These are phyloP conservation scores for Lagocephalus sceleratus DNA, from an alignment of 2,797 vertebrate genomes.

Conservation along the genomic window DNA sequence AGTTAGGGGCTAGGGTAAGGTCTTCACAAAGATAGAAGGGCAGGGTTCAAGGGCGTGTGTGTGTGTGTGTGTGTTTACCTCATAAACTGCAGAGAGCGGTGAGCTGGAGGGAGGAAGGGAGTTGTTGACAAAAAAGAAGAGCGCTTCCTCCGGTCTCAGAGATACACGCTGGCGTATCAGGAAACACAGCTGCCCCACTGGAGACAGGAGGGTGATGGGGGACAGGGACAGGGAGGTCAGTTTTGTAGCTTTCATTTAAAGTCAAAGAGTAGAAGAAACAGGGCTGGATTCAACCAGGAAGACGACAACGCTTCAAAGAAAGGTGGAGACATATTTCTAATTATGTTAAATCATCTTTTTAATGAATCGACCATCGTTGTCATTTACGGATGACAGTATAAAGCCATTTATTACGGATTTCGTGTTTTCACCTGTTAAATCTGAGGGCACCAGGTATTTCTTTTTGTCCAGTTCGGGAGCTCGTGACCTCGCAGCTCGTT, in stretches of 20 bases:
- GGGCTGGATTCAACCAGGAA: too few relatives aligned
- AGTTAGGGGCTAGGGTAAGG: too few relatives aligned
- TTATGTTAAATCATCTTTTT: too few relatives aligned
- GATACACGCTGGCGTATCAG: slow-evolving; percentile 95
- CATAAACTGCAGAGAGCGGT: slow-evolving; percentile 92
- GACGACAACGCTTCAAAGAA: background rate
- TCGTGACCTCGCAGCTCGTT: slow-evolving; percentile 73
- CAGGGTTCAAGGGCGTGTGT: too few relatives aligned
- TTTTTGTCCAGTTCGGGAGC: slow-evolving; percentile 83
- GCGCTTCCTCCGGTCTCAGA: slow-evolving; percentile 93
- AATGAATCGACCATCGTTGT: background rate
- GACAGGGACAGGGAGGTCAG: slow-evolving; percentile 2
- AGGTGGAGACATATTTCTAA: background rate
- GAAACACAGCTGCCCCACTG: slow-evolving; percentile 96
- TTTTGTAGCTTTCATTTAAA: background rate
- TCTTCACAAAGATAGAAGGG: too few relatives aligned
- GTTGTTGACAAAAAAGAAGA: slow-evolving; percentile 99
- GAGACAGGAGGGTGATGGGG: slow-evolving; percentile 5
- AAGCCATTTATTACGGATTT: background rate
- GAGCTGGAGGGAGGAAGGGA: slow-evolving; percentile 95
- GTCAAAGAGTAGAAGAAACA: slow-evolving; percentile 1
- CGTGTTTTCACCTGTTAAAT: slow-evolving; percentile 76
- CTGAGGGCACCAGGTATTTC: slow-evolving; percentile 82
- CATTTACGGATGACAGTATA: background rate
- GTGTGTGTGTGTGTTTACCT: slow-evolving; percentile 72